A percentile compares a stretch with the other conserved stretches of the same genome.
These are phyloP conservation scores for Rhopalosiphum nymphaeae DNA, from an alignment of 2,888 invertebrate genomes.

Conservation along the genomic window DNA sequence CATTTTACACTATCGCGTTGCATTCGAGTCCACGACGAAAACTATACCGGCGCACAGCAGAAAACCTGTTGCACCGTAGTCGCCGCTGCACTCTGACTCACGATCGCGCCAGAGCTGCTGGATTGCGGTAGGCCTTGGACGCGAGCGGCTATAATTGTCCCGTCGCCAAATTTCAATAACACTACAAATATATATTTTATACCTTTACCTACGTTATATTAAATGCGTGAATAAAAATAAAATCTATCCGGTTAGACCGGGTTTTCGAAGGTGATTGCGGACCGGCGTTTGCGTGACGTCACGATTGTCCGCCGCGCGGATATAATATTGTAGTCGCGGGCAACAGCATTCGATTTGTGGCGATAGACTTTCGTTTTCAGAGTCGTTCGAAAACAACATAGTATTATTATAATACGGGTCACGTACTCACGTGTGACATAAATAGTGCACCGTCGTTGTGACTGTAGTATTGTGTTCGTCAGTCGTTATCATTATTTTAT, in stretches of 20 bases:
- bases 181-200: not conserved
- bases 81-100: not conserved
- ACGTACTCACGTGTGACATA: not conserved
- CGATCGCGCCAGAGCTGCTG: not conserved
- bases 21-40: not conserved
- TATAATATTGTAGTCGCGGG: not conserved
- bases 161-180: not conserved
- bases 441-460: not conserved
- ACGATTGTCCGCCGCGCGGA: not conserved
- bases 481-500: not conserved
- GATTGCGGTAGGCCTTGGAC: not conserved
- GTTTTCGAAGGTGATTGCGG: constrained; percentile 17
- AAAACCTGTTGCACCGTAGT: not conserved
- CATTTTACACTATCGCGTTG: not conserved
- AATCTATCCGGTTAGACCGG: constrained; percentile 36
- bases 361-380: not conserved
- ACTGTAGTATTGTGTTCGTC: not conserved
- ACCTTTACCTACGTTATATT: not conserved
- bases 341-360: not conserved
- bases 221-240: not conserved
- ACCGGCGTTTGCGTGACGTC: not conserved
- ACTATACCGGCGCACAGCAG: not conserved
- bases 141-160: not conserved
- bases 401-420: not conserved
- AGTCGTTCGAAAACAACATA: not conserved